These are phyloP conservation scores for Halictus quadricinctus DNA, from an alignment of 2,888 invertebrate species.

Conservation along the genomic window DNA sequence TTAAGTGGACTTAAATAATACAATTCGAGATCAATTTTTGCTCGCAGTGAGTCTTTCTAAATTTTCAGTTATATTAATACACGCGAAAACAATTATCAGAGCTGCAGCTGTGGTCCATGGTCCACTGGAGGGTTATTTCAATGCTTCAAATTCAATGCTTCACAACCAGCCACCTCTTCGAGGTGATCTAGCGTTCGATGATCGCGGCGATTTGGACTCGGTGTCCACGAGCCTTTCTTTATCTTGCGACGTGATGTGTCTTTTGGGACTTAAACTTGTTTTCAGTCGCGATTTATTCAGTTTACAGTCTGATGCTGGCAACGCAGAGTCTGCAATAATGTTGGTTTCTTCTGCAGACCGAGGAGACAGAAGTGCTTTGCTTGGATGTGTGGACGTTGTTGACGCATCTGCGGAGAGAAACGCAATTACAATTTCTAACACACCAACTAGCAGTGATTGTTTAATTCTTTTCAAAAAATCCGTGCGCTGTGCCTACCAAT, in stretches of 20 bases:
- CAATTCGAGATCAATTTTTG: not conserved
- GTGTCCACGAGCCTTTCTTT: conserved; percentile 65
- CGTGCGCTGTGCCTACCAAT: too few species aligned
- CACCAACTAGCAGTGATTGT: not conserved
- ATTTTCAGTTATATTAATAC: not conserved
- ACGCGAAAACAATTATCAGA: not conserved
- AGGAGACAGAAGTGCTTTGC: conserved; percentile 28
- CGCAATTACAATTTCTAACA: not conserved
- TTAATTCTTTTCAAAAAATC: not conserved
- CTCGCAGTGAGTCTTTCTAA: not conserved
- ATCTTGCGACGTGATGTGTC: conserved; percentile 47
- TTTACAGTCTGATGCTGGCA: conserved; percentile 4
- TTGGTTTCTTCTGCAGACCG: not conserved
- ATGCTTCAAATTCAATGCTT: conserved; percentile 48
- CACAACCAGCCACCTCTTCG: conserved; percentile 71
- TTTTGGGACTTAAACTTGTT: conserved; percentile 60
- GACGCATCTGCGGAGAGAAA: conserved; percentile 5
- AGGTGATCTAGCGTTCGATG: conserved; percentile 46
- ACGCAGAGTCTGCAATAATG: not conserved
- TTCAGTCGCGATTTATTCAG: conserved; percentile 55
- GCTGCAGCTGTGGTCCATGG: not conserved
- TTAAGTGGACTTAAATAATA: not conserved
- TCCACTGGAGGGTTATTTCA: not conserved
- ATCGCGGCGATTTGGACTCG: conserved; percentile 69
- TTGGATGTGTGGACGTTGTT: not conserved